Evolutionary conservation across 2,797 vertebrate genomes (phyloP).

Genomic region (Hylomyscus alleni): DNA sequence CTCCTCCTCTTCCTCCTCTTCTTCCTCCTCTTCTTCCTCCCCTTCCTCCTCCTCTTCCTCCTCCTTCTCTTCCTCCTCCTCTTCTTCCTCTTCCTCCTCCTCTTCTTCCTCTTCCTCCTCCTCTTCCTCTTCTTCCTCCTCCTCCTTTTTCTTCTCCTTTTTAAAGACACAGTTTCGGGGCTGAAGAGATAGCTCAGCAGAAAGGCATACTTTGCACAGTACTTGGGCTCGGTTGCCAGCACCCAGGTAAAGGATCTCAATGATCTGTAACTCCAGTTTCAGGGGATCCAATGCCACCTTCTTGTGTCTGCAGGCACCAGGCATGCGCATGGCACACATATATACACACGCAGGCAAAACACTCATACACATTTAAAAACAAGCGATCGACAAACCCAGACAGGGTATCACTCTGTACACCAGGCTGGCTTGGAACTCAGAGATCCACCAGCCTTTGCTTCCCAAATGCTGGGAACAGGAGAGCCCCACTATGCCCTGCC

Average conservation of each 20-base stretch:
- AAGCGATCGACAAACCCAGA: neutral
- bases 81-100: neutral
- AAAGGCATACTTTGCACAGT: neutral
- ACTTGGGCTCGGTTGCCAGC: neutral
- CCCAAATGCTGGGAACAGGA: neutral
- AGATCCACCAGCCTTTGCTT: neutral
- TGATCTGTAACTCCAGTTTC: neutral
- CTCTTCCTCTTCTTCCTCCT: too few relatives aligned
- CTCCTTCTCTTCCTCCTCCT: neutral
- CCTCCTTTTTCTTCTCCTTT: neutral
- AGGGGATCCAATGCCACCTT: neutral
- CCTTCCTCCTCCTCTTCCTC: too few relatives aligned
- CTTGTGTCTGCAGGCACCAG: neutral
- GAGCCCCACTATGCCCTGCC: too few relatives aligned
- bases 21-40: neutral
- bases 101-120: too few relatives aligned
- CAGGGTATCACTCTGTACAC: neutral
- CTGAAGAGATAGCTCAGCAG: neutral
- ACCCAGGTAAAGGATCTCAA: neutral
- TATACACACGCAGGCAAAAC: neutral
- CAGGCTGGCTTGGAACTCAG: neutral
- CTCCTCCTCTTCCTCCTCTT: too few relatives aligned
- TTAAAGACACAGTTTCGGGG: neutral
- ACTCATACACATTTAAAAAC: neutral
- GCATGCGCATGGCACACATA: neutral